Base-by-base conservation (phyloP, 1,140 invertebrate species). In the Drosophila lini region DNA sequence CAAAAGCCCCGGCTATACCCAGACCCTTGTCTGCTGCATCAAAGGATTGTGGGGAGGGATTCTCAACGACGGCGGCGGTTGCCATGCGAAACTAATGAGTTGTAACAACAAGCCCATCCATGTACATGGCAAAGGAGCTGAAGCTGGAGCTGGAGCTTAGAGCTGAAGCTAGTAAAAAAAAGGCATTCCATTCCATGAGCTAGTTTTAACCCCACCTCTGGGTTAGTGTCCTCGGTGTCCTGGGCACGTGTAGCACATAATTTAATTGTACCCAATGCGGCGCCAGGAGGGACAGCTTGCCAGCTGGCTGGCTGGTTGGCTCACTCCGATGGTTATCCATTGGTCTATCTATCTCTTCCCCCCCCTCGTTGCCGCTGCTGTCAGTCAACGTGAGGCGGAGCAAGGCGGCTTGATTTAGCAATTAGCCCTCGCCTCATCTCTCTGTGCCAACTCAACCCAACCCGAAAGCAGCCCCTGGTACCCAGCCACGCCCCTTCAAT, bases 11-110 rank as follows among this genome's bases (percentile, higher is more conserved):
- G 28, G 47, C 48, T 50, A 53, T 53, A 31, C 50, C 52, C 52
- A 38, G 52, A 55, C 52, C 34, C 81, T 81, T 80, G 79, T 74
- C 79, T 82, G 80, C 79, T 82, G 80, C 79, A 81, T 82, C 80
- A 82, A 82, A 82, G 80, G 80, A 78, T 78, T 82, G 78, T 42
- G 57, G 50, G n/a, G 13, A 50, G 15, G 42, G 38, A 47, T n/a
- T 13, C 50, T 55, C 19, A 25, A 45, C 44, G 42, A 28, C 5
- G 13, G 6, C 48, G 31, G 52, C 34, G 52, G 52, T 55, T 55
- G 65, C 68, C 53, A 78, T 80, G 76, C 68, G 80, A 78, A 82
- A 78, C 80, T 81, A 82, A 82, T 82, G 79, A 82, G 80, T 82
- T 82, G 80, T 82, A 78, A 81, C 79, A 81, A 82, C 79, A 82